Conservation (phyloP, 2,113 vertebrate species). For the Pelmatolapia mariae region DNA sequence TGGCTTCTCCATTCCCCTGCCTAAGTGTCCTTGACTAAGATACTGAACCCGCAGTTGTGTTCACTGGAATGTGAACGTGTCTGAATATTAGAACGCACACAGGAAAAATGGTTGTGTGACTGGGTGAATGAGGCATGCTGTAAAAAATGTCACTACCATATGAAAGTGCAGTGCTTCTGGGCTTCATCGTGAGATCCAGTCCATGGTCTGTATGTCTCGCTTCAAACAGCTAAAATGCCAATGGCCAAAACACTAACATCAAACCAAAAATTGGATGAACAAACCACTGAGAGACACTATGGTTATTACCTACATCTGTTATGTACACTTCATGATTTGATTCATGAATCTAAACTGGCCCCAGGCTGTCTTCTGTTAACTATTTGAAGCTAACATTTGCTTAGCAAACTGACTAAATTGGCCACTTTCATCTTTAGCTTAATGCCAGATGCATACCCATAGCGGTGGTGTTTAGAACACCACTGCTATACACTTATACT, state of each 20-base stretch:
- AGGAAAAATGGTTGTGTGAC: neutral
- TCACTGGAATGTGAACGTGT: neutral
- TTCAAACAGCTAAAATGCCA: neutral
- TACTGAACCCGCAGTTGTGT: neutral
- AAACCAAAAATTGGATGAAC: neutral
- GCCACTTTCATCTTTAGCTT: neutral
- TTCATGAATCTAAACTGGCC: neutral
- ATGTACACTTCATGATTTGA: neutral
- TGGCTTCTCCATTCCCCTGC: neutral
- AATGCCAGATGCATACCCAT: neutral
- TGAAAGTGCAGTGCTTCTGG: neutral
- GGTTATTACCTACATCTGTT: neutral
- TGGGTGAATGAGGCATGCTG: fast-evolving
- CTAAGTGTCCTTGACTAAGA: neutral
- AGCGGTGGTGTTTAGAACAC: neutral
- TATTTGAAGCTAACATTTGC: neutral
- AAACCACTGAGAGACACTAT: fast-evolving
- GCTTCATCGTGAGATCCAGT: neutral
- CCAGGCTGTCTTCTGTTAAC: neutral
- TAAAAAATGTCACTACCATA: neutral
- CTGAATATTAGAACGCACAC: neutral
- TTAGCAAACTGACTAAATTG: neutral
- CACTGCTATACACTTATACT: neutral
- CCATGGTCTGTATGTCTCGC: neutral
- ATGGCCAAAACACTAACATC: neutral